Base-by-base conservation (phyloP, 2,888 invertebrate genomes). In the Pseudococcus viburni region DNA sequence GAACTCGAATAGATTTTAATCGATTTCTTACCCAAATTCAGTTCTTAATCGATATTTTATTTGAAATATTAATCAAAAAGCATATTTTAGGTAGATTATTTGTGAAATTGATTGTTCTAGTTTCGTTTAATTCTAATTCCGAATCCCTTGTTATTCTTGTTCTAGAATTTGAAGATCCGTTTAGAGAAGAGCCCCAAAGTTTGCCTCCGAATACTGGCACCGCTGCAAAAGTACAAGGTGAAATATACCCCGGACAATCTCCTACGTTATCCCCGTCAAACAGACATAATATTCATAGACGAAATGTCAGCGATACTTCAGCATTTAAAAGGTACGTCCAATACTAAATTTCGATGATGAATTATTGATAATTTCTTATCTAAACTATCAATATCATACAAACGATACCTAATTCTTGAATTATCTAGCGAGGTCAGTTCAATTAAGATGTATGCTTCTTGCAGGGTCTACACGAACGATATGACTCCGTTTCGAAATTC, bases 251-350 rank as follows among this genome's bases (percentile, higher is more conserved):
- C 87, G 89, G 85, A 15, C 85, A 91, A 6, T 92, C 88, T 19
- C 88, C 88, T 15, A 39, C 83, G 5, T 17, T 83, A 51, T 88
- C 88, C 7, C 88, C 88, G 12, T 88, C 83, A 15, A 46, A 88
- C 15, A 80, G 19, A 88, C 83, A 80, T 33, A 77, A 88, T 55
- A 89, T 89, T 88, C 96, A 96, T 91, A 93, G 96, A 88, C 93
- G 96, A 89, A 96, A 96, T 91, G 95, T 96, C 92, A 96, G 96
- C 91, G 96, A 96, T 91, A 96, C 96, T 1, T 95, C 95, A 88
- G 95, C 96, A 90, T 96, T 96, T 91, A 95, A 95, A 91, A 95
- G 95, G 95, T 95, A 92, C n/a, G 19, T n/a, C 3, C 12, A 0
- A 11, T 8, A 26, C 26, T 22, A 22, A 8, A 26, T 26, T 11